phyloP scores from a whole-genome alignment of 2,113 vertebrate genomes.

The Pholis gunnellus region DNA sequence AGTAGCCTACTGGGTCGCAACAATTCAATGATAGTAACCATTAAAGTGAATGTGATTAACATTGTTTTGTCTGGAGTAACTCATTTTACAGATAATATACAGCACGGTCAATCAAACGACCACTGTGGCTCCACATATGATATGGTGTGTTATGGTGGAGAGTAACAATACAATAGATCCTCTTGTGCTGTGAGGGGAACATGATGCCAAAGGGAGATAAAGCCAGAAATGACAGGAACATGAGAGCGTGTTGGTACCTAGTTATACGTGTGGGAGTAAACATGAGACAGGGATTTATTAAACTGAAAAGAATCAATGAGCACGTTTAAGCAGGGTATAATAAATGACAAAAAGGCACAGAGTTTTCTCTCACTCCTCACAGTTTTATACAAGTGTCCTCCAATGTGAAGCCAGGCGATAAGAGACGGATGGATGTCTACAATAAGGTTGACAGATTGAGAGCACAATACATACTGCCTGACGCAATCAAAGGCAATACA shows the following conservation, averaged over 20 bases:
- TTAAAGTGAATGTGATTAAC: neutral
- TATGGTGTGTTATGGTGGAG: neutral
- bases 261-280: neutral
- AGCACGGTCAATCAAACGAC: neutral
- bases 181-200: neutral
- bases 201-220: conserved; percentile 13
- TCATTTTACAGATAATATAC: neutral
- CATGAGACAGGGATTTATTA: conserved; percentile 7
- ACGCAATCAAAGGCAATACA: conserved; percentile 76
- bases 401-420: conserved; percentile 39
- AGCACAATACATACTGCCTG: conserved; percentile 61
- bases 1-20: neutral
- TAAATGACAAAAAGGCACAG: neutral
- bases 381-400: conserved; percentile 17
- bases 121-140: neutral
- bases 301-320: conserved; percentile 2
- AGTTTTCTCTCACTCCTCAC: neutral
- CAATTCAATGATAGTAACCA: neutral
- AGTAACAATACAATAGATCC: conserved; percentile 1
- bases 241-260: neutral
- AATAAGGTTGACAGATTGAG: conserved; percentile 74
- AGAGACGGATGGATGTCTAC: conserved; percentile 59
- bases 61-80: neutral
- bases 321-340: neutral
- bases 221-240: conserved; percentile 25